These are phyloP conservation scores for Girardinichthys multiradiatus DNA, from an alignment of 2,113 vertebrate species.

Conservation along the genomic window DNA sequence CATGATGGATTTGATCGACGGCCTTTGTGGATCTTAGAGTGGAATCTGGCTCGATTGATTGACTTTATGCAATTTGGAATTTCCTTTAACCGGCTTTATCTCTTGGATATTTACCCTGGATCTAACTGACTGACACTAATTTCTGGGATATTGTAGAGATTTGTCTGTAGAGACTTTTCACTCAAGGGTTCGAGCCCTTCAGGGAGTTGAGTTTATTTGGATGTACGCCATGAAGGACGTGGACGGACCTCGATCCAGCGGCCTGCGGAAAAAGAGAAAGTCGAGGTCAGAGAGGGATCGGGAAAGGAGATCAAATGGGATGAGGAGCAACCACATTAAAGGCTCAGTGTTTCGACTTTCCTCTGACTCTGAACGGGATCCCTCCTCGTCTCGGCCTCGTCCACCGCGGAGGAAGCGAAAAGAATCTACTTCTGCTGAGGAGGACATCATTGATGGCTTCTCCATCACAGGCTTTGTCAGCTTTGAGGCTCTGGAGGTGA, in stretches of 20 bases:
- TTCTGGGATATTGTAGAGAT: constrained; percentile 56
- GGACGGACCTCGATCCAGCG: constrained; percentile 90
- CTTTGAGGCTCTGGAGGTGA: constrained; percentile 93
- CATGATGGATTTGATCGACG: constrained; percentile 68
- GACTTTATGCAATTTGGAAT: constrained; percentile 23
- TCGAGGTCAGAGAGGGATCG: constrained; percentile 89
- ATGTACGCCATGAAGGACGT: constrained; percentile 79
- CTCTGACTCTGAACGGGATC: constrained; percentile 88
- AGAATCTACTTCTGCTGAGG: constrained; percentile 91
- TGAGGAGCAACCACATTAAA: constrained; percentile 75
- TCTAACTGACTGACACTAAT: constrained; percentile 42
- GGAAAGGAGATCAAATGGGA: constrained; percentile 82
- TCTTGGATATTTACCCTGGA: constrained; percentile 69
- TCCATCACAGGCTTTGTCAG: constrained; percentile 92
- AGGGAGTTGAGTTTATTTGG: constrained; percentile 48
- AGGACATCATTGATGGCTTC: constrained; percentile 96
- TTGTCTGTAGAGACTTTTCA: constrained; percentile 34
- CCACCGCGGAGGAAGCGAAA: constrained; percentile 91
- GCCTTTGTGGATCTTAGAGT: constrained; percentile 59
- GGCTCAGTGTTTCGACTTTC: constrained; percentile 81
- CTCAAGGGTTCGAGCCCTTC: constrained; percentile 33
- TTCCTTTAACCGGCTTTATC: constrained; percentile 52
- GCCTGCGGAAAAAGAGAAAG: constrained; percentile 91
- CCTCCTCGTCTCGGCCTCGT: constrained; percentile 86
- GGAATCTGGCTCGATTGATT: constrained; percentile 55